Conservation (phyloP, 2,113 vertebrate species). For the Aldabrachelys gigantea region DNA sequence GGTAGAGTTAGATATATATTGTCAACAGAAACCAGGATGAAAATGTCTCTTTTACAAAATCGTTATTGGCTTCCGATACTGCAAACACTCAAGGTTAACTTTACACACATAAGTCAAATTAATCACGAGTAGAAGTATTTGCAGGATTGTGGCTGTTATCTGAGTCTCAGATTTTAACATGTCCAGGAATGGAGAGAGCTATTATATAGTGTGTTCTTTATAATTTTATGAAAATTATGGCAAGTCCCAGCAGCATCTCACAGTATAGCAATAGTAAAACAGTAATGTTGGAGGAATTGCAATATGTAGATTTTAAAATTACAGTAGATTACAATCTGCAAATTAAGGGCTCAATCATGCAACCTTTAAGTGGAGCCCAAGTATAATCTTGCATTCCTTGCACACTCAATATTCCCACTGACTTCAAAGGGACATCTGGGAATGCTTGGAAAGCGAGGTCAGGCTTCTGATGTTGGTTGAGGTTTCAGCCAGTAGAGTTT, state of each 20-base stretch:
- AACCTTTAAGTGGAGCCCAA: background rate
- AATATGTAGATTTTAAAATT: background rate
- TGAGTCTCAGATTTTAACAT: background rate
- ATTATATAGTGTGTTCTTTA: background rate
- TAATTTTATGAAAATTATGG: background rate
- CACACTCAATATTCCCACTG: background rate
- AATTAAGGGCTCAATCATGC: background rate
- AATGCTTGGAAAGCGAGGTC: background rate
- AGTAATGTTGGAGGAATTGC: background rate
- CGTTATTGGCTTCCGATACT: background rate
- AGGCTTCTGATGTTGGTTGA: background rate
- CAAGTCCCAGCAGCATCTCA: background rate
- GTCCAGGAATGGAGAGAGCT: background rate
- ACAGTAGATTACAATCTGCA: background rate
- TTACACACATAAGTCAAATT: background rate
- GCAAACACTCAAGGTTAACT: background rate
- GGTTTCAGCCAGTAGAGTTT: background rate
- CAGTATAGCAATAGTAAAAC: accelerated
- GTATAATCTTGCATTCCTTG: background rate
- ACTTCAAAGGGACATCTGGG: background rate
- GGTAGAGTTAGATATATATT: background rate
- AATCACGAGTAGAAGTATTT: background rate
- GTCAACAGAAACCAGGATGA: background rate
- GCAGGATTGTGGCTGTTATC: background rate
- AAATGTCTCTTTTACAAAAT: background rate